phyloP scores from a whole-genome alignment of 1,140 invertebrate species.

The Ceratina calcarata region DNA sequence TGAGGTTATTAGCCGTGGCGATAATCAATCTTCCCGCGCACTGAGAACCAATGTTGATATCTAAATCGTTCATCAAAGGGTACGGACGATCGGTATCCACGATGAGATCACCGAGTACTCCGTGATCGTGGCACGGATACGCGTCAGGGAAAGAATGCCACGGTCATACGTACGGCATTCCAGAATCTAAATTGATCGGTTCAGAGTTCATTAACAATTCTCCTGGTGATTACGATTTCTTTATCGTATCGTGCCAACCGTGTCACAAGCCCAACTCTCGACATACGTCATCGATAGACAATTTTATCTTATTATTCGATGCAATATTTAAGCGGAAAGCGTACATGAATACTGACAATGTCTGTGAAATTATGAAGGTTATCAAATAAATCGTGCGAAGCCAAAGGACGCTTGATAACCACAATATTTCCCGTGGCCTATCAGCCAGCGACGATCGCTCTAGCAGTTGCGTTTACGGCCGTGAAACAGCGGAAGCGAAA shows the following conservation, averaged over 20 bases:
- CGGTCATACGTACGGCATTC: conserved; percentile 44
- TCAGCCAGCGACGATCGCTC: conserved; percentile 34
- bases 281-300: not conserved
- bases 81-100: conserved; percentile 36
- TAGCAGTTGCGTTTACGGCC: conserved; percentile 45
- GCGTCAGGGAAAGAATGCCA: conserved; percentile 45
- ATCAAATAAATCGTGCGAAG: conserved; percentile 21
- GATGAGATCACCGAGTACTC: conserved; percentile 35
- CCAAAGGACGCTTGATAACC: conserved; percentile 22
- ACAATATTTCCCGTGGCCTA: conserved; percentile 49
- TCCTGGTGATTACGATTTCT: conserved; percentile 33
- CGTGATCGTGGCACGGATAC: conserved; percentile 41
- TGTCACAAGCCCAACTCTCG: too few relatives aligned
- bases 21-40: conserved; percentile 56
- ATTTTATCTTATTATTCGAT: too few relatives aligned
- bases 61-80: conserved; percentile 54
- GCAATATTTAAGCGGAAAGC: too few relatives aligned
- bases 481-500: conserved; percentile 53
- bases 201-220: conserved; percentile 41
- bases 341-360: too few relatives aligned
- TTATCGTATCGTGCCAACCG: not conserved
- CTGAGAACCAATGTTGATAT: conserved; percentile 48
- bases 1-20: conserved; percentile 48
- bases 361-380: not conserved
- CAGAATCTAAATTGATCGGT: conserved; percentile 46